phyloP scores from a whole-genome alignment of 2,113 vertebrate species.

The Platanista minor region DNA sequence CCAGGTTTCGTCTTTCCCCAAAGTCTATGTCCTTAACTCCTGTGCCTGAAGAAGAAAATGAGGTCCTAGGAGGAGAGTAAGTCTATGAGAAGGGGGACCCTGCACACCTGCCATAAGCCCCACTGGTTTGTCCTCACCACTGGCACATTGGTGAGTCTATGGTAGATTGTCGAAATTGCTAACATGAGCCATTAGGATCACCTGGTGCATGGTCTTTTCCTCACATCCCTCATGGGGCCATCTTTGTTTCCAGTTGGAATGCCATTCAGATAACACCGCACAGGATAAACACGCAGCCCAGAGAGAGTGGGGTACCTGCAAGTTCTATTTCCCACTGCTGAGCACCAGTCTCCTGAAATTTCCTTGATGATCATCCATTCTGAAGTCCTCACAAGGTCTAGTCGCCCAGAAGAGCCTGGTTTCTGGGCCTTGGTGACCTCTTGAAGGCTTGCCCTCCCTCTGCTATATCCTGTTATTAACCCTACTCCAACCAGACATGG shows the following conservation, averaged over 20 bases:
- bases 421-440: neutral
- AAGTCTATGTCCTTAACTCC: neutral
- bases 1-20: neutral
- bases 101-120: neutral
- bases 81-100: fast-evolving
- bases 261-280: neutral
- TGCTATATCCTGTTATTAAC: neutral
- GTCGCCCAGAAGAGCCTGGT: neutral
- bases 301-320: fast-evolving
- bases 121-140: neutral
- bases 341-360: neutral
- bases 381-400: neutral
- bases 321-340: neutral
- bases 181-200: no score
- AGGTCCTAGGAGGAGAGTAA: neutral
- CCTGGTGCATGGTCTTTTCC: fast-evolving
- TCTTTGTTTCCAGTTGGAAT: neutral
- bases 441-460: neutral
- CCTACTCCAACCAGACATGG: neutral
- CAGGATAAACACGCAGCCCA: neutral
- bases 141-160: neutral
- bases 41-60: neutral
- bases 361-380: neutral
- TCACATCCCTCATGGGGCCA: no score
- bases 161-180: neutral